Evolutionary conservation across 2,113 vertebrate genomes (phyloP), one percentile per base, ranked within the genome.

Genomic region (Coregonus clupeaformis): DNA sequence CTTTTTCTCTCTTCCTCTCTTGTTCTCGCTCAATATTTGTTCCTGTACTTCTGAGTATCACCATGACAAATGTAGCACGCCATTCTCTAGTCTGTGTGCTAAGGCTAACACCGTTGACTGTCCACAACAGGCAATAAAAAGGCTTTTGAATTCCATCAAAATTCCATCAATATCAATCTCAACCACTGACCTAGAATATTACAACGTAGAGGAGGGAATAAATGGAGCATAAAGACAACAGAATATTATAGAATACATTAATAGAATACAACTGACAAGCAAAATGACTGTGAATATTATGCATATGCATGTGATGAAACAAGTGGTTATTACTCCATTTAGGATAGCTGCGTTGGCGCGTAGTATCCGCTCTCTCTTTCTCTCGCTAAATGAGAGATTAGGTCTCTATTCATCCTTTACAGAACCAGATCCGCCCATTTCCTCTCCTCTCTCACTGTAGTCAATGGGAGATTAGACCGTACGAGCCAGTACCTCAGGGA

Each of bases 391-490:
- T n/a, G n/a, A n/a, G n/a, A n/a, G n/a, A n/a, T n/a, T n/a, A n/a
- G n/a, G n/a, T n/a, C n/a, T n/a, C n/a, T n/a, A n/a, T n/a, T n/a
- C n/a, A 27, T 27, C 32, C 78, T 49, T 64, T 76, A 75, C 73
- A 57, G 70, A 79, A 71, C 72, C 49, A 83, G 84, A 86, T 79
- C 73, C 82, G 67, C 45, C 77, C 75, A 62, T 82, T 84, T 87
- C 76, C 80, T 84, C 27, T 27, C 27, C 72, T 66, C 75, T 76
- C 47, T 79, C 68, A 29, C 52, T 70, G 9, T 22, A 76, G 77
- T 83, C 79, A 87, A 82, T 78, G 73, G 71, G 71, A 86, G 85
- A 86, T 87, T 73, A 52, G 78, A n/a, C 57, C 20, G 69, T n/a
- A 67, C 30, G 62, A 63, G 71, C 36, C 3, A 57, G 57, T 64